Evolutionary conservation across 2,888 invertebrate species (phyloP).

Genomic region (Branchipolynoe longqiensis): DNA sequence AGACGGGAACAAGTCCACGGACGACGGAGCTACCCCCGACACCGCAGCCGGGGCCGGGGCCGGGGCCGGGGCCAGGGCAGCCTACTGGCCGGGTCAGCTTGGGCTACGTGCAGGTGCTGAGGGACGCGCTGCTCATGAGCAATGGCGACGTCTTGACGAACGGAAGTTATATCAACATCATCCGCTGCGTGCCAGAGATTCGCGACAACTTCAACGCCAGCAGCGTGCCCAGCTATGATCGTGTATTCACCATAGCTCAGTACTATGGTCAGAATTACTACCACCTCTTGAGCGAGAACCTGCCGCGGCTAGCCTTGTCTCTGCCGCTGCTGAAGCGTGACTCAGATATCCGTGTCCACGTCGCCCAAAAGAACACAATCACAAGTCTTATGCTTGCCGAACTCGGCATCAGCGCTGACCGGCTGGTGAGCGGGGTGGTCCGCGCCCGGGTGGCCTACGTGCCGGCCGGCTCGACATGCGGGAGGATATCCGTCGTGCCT

Average conservation of each 20-base stretch:
- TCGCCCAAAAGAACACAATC: background rate
- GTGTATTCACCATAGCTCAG: slow-evolving; percentile 58
- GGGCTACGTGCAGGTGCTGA: background rate
- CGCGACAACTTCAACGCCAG: background rate
- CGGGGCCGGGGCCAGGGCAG: too few species aligned
- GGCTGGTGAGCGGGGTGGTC: slow-evolving; percentile 1
- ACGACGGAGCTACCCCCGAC: too few species aligned
- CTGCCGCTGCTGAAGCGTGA: slow-evolving; percentile 42
- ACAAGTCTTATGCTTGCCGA: background rate
- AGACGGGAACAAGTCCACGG: too few species aligned
- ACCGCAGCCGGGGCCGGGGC: too few species aligned
- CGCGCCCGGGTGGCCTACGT: slow-evolving; percentile 3
- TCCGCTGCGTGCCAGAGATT: background rate
- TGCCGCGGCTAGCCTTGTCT: slow-evolving; percentile 51
- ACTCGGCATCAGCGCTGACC: background rate
- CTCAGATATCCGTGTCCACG: slow-evolving; percentile 53
- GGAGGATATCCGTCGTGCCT: background rate
- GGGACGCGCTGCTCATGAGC: background rate
- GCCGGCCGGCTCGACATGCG: slow-evolving; percentile 37
- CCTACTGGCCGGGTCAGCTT: background rate
- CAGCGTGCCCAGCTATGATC: slow-evolving; percentile 24
- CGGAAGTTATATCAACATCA: background rate
- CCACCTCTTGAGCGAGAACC: slow-evolving; percentile 57
- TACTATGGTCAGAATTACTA: slow-evolving; percentile 54
- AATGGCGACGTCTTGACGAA: background rate